Evolutionary conservation across 2,888 invertebrate species (phyloP), one percentile per base, ranked within the genome.

Genomic region (Teleogryllus oceanicus): DNA sequence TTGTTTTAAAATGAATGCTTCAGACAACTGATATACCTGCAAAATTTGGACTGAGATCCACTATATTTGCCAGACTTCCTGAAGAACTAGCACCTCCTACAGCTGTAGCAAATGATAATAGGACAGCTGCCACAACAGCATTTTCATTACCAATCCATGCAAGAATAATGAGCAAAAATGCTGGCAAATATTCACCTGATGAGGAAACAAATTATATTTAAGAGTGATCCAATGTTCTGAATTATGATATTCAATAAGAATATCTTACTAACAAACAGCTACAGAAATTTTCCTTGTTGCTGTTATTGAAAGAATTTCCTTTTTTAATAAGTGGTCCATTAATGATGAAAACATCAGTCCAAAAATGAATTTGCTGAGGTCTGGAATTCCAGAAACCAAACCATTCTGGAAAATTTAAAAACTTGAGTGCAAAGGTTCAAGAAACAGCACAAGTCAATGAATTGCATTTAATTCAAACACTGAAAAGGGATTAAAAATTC

Each of bases 31-130:
- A 37, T 80, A 50, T 62, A 82, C 82, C 82, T 50, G 82, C 82
- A 81, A 81, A 82, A 62, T 81, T 81, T 18, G 82, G 82, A 78
- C 82, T 82, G 74, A 82, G 77, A 49, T 82, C 82, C n/a, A 82
- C 81, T 74, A 83, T 81, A 80, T 83, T 84, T 21, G 83, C 82
- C 49, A 84, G 79, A 78, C 82, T 83, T 3, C 84, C 84, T 21
- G 83, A 83, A 20, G 83, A 82, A 78, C 81, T 82, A 16, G 84
- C 84, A 21, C 84, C 83, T 12, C 82, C 80, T 16, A 82, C 75
- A 20, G 83, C 81, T n/a, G 78, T 80, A 2, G 82, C 75, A 49
- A 82, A 62, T 0, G 81, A 79, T 50, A 83, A 79, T 16, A 83
- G 75, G 10, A 80, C 74, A 21, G 82, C 81, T 13, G 84, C 83